These are phyloP conservation scores for Tupaia tana DNA, from an alignment of 2,113 vertebrate species.

Conservation along the genomic window DNA sequence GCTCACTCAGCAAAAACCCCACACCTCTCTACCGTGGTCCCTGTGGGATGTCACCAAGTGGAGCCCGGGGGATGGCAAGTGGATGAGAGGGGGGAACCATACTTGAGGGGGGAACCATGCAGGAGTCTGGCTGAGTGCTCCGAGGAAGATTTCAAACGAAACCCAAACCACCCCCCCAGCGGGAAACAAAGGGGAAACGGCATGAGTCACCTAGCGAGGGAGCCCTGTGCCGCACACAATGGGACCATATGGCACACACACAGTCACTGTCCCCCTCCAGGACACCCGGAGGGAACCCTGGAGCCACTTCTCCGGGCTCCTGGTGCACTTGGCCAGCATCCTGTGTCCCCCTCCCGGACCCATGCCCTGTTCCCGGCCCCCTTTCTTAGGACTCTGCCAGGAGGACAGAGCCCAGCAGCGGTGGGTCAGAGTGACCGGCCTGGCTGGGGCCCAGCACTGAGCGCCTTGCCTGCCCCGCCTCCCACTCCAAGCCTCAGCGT, in stretches of 20 bases:
- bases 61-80: not conserved
- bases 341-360: not conserved
- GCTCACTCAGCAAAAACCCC: not conserved
- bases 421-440: too few relatives aligned
- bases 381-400: conserved; percentile 20
- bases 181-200: not conserved
- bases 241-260: not conserved
- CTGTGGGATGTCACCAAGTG: not conserved
- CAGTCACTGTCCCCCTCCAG: not conserved
- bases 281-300: not conserved
- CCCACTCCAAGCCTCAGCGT: not conserved
- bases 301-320: not conserved
- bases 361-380: not conserved
- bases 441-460: not conserved
- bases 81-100: too few relatives aligned
- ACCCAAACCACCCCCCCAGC: not conserved
- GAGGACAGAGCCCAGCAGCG: not conserved
- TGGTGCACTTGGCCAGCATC: not conserved
- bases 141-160: not conserved
- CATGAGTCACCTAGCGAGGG: not conserved
- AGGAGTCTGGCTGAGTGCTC: not conserved
- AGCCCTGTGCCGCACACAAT: not conserved
- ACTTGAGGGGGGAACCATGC: too few relatives aligned
- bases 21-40: not conserved
- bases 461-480: not conserved